Conservation (phyloP, 1,140 invertebrate species). For the Muscidifurax raptorellus region DNA sequence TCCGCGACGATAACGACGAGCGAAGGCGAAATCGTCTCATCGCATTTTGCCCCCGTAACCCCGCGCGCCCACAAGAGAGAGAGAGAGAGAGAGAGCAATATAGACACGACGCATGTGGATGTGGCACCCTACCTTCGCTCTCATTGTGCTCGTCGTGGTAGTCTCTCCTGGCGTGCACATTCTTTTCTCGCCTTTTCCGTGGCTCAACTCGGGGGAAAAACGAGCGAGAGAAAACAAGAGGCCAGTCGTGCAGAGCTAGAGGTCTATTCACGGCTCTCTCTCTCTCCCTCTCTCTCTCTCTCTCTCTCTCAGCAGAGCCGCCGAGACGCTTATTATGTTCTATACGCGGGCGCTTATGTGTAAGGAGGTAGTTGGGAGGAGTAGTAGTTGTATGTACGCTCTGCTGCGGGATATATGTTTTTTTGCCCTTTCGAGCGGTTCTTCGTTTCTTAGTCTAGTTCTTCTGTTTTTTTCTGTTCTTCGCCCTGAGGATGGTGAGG, state of each 20-base stretch:
- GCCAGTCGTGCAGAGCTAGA: background rate
- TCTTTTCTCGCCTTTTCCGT: conserved; percentile 30
- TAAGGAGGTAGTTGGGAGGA: background rate
- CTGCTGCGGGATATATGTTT: background rate
- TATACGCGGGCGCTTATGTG: conserved; percentile 7
- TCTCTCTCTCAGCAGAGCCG: background rate
- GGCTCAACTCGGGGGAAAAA: background rate
- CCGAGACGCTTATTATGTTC: conserved; percentile 23
- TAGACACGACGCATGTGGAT: background rate
- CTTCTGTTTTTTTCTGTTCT: background rate
- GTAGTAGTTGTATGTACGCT: background rate
- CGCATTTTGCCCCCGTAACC: conserved; percentile 16
- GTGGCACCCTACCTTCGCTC: conserved; percentile 13
- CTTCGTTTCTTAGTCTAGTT: background rate
- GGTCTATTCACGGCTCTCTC: background rate
- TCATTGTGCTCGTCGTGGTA: conserved; percentile 11
- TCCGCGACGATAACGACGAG: background rate
- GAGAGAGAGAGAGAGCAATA: conserved; percentile 8
- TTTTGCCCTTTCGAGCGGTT: background rate
- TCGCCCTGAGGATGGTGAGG: no score
- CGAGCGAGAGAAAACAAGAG: conserved; percentile 8
- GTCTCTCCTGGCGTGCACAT: background rate
- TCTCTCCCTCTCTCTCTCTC: conserved; percentile 2
- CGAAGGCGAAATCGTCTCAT: background rate
- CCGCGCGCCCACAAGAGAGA: background rate